Percentiles rank a stretch among this genome's conserved stretches.
These are phyloP conservation scores for Ptychodera flava DNA, from an alignment of 35 echinoderm and acorn worm species.

Conservation along the genomic window DNA sequence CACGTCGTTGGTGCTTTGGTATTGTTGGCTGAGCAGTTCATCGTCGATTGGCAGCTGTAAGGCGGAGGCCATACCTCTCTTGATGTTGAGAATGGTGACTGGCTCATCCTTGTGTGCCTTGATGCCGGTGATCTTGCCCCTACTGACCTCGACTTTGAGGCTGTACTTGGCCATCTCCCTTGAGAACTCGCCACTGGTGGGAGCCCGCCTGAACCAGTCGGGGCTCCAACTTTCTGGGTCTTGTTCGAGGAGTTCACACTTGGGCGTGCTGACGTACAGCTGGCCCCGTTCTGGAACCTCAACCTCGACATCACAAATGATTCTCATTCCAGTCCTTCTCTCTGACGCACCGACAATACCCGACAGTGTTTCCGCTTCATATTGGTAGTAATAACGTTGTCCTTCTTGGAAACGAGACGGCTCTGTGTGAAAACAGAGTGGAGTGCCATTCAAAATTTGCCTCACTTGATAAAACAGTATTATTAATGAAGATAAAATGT, in stretches of 20 bases:
- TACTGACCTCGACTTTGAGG: constrained; percentile 28
- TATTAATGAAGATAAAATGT: too few relatives aligned
- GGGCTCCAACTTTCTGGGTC: neutral
- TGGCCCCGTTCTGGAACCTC: constrained; percentile 29
- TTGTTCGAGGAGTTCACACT: constrained; percentile 24
- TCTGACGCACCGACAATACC: constrained; percentile 26
- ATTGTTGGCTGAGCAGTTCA: neutral
- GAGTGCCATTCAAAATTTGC: too few relatives aligned
- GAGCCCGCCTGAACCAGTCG: neutral
- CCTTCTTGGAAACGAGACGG: constrained; percentile 24
- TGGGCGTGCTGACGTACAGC: constrained; percentile 18
- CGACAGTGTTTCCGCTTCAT: constrained; percentile 20
- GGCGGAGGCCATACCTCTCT: constrained; percentile 74
- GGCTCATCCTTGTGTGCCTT: constrained; percentile 55
- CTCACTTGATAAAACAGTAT: too few relatives aligned
- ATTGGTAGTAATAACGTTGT: constrained; percentile 26
- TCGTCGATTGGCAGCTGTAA: constrained; percentile 44
- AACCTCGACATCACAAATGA: constrained; percentile 26
- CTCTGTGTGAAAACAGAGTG: constrained; percentile 8
- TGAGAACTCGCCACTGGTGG: constrained; percentile 23
- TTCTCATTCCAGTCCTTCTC: constrained; percentile 26
- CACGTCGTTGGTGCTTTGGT: constrained; percentile 18
- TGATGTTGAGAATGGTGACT: constrained; percentile 61
- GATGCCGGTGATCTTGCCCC: constrained; percentile 53
- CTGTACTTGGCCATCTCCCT: constrained; percentile 43